A percentile compares a stretch with the other conserved stretches of the same genome.
phyloP scores from a whole-genome alignment of 2,888 invertebrate species.

The Conchocele bisecta region DNA sequence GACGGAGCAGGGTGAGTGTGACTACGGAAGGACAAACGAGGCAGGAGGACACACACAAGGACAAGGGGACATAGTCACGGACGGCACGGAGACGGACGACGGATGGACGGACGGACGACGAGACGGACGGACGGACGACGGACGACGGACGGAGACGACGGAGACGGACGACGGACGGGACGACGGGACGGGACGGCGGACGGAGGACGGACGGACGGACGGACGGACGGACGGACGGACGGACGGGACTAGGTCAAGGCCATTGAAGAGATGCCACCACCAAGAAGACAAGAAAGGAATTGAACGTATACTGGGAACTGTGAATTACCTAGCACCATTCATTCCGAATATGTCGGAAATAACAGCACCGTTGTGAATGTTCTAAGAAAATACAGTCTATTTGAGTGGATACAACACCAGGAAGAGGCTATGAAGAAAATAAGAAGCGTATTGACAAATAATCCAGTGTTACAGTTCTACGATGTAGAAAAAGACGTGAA shows the following conservation, averaged over 20 bases:
- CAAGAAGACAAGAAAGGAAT: conserved; percentile 28
- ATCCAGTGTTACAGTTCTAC: conserved; percentile 49
- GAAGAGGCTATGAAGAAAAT: conserved; percentile 21
- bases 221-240: conserved; percentile 47
- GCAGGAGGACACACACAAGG: too few relatives aligned
- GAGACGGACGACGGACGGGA: too few relatives aligned
- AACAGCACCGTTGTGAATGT: conserved; percentile 44
- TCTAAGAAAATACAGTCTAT: conserved; percentile 34
- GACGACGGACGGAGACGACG: too few relatives aligned
- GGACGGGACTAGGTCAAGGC: conserved; percentile 47
- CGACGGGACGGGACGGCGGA: too few relatives aligned
- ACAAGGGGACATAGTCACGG: too few relatives aligned
- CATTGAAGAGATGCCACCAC: conserved; percentile 51
- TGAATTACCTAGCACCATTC: conserved; percentile 47
- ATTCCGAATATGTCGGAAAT: conserved; percentile 53
- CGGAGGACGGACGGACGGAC: too few relatives aligned
- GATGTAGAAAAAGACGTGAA: conserved; percentile 13
- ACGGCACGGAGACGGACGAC: too few relatives aligned
- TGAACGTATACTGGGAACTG: conserved; percentile 35
- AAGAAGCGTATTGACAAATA: conserved; percentile 35
- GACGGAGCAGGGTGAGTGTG: too few relatives aligned
- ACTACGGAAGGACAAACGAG: too few relatives aligned
- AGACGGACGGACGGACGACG: too few relatives aligned
- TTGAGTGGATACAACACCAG: conserved; percentile 17
- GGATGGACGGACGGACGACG: too few relatives aligned